Conservation (phyloP, 2,797 vertebrate species). For the Vultur gryphus region DNA sequence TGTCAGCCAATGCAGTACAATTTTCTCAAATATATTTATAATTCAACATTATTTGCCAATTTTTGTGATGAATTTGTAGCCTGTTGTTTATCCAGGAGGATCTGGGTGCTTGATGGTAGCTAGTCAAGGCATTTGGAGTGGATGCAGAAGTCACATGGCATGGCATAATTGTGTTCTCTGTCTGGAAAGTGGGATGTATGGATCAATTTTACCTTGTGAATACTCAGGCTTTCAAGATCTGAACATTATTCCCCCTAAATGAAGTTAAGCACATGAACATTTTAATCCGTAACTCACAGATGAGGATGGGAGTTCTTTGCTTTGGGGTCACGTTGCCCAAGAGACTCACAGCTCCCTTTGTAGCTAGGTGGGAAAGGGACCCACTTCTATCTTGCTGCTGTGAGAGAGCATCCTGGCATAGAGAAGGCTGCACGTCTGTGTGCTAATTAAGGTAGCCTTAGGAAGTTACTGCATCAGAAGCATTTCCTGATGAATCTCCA, state of each 20-base stretch:
- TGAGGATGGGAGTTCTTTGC: background rate
- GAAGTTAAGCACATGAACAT: background rate
- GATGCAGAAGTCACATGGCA: background rate
- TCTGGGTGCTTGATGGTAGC: background rate
- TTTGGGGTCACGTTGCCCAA: background rate
- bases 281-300: background rate
- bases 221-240: background rate
- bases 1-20: background rate
- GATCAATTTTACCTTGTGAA: background rate
- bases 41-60: slow-evolving; percentile 15
- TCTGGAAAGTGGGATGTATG: background rate
- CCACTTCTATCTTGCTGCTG: background rate
- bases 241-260: background rate
- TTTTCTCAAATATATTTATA: slow-evolving; percentile 38
- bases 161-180: background rate
- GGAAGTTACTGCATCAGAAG: background rate
- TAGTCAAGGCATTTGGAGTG: background rate
- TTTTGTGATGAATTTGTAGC: background rate
- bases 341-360: background rate
- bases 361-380: background rate
- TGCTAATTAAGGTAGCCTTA: background rate
- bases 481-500: background rate
- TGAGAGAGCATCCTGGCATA: background rate
- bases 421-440: background rate
- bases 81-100: background rate